These are phyloP conservation scores for Holacanthus passer DNA, from an alignment of 2,113 vertebrate genomes.

Conservation along the genomic window DNA sequence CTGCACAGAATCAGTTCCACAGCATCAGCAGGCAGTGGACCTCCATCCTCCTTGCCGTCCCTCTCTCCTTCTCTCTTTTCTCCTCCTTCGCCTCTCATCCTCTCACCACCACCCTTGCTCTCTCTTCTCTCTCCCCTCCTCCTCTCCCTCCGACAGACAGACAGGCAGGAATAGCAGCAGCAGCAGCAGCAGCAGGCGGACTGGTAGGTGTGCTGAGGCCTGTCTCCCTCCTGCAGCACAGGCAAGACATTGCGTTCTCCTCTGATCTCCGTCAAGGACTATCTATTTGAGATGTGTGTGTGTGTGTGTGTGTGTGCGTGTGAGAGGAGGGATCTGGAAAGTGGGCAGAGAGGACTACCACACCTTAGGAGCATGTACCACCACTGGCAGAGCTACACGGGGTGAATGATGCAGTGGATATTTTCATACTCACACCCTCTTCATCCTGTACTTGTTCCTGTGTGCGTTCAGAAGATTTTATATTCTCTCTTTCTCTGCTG, in stretches of 20 bases:
- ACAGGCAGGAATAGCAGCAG: constrained; percentile 38
- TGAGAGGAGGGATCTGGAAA: constrained; percentile 45
- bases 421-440: constrained; percentile 31
- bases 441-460: constrained; percentile 30
- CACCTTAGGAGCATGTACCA: constrained; percentile 67
- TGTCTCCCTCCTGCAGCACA: constrained; percentile 70
- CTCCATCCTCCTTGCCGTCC: constrained; percentile 77
- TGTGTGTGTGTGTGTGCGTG: constrained; percentile 33
- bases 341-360: constrained; percentile 66
- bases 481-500: constrained; percentile 14
- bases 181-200: constrained; percentile 61
- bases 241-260: constrained; percentile 68
- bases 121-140: constrained; percentile 49
- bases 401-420: constrained; percentile 54
- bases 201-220: constrained; percentile 84
- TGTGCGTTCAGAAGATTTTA: constrained; percentile 2
- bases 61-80: constrained; percentile 66
- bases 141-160: constrained; percentile 28
- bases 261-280: constrained; percentile 77
- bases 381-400: constrained; percentile 35
- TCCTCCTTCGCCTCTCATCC: constrained; percentile 69
- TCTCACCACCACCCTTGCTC: constrained; percentile 54
- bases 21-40: constrained; percentile 80
- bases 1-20: constrained; percentile 86
- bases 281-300: constrained; percentile 55